Percentiles rank a stretch among this genome's conserved stretches.
Conservation (phyloP, 2,888 invertebrate genomes). For the Isoperla grammatica region DNA sequence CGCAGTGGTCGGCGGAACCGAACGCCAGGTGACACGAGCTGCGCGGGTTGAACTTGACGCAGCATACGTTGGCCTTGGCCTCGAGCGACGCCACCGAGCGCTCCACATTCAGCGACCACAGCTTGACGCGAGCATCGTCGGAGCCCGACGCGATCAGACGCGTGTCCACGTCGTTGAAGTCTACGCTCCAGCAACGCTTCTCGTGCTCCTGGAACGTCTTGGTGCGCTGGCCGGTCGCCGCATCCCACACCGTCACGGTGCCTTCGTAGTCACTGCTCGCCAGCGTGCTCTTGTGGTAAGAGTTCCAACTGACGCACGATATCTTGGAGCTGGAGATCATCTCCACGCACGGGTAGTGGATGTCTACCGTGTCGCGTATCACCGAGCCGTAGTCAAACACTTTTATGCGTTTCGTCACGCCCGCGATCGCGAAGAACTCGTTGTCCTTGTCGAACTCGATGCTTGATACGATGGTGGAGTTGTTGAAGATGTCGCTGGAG, state of each 20-base stretch:
- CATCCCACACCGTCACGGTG: conserved; percentile 90
- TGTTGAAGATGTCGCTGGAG: conserved; percentile 82
- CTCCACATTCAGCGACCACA: conserved; percentile 86
- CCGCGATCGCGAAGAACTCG: conserved; percentile 93
- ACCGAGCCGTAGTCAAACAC: conserved; percentile 86
- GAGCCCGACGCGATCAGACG: conserved; percentile 86
- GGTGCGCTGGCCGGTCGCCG: conserved; percentile 65
- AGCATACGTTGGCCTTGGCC: conserved; percentile 92
- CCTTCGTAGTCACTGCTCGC: conserved; percentile 95
- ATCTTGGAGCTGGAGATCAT: conserved; percentile 91
- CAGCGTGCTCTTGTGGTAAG: conserved; percentile 78
- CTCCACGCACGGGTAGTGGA: conserved; percentile 88
- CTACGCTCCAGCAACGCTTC: conserved; percentile 93
- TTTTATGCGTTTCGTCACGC: conserved; percentile 91
- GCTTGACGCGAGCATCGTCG: conserved; percentile 87
- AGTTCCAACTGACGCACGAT: conserved; percentile 92
- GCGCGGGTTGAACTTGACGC: conserved; percentile 83
- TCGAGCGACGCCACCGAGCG: conserved; percentile 83
- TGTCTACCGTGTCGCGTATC: conserved; percentile 77
- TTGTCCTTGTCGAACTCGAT: conserved; percentile 96
- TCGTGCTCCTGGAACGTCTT: conserved; percentile 84
- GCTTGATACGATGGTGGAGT: conserved; percentile 80
- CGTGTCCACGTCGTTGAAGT: conserved; percentile 89
- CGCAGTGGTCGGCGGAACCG: conserved; percentile 95
- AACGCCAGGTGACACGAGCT: conserved; percentile 86